phyloP scores from a whole-genome alignment of 2,888 invertebrate species.

The Drosophila fungiperda region DNA sequence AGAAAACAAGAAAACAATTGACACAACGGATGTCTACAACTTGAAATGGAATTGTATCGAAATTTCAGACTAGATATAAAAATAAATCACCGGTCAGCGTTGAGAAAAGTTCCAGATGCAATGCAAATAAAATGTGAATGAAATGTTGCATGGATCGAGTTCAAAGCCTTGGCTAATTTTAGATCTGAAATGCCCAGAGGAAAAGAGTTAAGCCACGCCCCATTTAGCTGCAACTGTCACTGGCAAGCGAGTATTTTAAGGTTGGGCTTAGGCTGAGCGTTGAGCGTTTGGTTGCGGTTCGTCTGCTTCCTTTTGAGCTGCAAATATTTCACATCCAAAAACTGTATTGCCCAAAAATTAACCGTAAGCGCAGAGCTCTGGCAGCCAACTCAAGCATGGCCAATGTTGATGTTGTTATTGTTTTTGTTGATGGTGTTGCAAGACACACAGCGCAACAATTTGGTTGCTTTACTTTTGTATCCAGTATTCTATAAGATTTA shows the following conservation, averaged over 20 bases:
- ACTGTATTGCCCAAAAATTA: slow-evolving; percentile 41
- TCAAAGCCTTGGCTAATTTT: slow-evolving; percentile 16
- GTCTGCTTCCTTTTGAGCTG: slow-evolving; percentile 59
- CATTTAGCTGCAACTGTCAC: slow-evolving; percentile 47
- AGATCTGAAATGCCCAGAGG: slow-evolving; percentile 19
- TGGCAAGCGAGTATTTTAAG: slow-evolving; percentile 61
- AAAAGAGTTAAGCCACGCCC: slow-evolving; percentile 59
- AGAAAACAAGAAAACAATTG: slow-evolving; percentile 23
- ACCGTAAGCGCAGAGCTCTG: slow-evolving; percentile 57
- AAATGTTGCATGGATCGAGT: slow-evolving; percentile 17
- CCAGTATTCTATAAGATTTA: slow-evolving; percentile 69
- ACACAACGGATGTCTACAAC: slow-evolving; percentile 22
- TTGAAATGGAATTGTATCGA: slow-evolving; percentile 27
- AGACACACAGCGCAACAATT: slow-evolving; percentile 51
- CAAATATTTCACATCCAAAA: slow-evolving; percentile 66
- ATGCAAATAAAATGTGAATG: slow-evolving; percentile 47
- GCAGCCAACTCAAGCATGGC: slow-evolving; percentile 65
- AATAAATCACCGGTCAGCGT: not conserved
- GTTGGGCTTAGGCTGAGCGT: slow-evolving; percentile 53
- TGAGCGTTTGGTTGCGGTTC: slow-evolving; percentile 54
- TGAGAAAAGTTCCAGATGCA: slow-evolving; percentile 20
- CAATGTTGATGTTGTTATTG: slow-evolving; percentile 36
- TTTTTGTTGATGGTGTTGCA: slow-evolving; percentile 39
- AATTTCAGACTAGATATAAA: slow-evolving; percentile 16
- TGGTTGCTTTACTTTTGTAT: slow-evolving; percentile 40